Evolutionary conservation across 2,113 vertebrate species (phyloP), one percentile per base, ranked within the genome.

Genomic region (Ovibos moschatus): DNA sequence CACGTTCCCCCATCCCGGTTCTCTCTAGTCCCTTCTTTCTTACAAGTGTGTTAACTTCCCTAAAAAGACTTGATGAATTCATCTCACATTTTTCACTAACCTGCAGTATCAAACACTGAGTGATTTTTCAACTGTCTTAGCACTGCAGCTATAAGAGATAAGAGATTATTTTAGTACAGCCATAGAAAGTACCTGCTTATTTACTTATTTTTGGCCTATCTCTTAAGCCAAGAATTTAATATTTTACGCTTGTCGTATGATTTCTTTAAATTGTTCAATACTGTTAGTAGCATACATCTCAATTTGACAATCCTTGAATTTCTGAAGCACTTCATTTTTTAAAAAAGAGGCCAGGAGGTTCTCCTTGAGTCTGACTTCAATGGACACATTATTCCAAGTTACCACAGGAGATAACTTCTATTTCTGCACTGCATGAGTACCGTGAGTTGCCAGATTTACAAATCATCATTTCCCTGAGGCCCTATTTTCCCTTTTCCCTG

Each of bases 51-150:
- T 96, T 67, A 60, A 74, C 45, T 87, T 74, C 8, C 47, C 17
- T 64, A 78, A 97, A 92, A 51, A 96, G 50, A 76, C 23, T 36
- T 82, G 84, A 47, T 28, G 81, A 93, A 89, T 90, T 96, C 28
- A 87, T 53, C 28, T 89, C 79, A 89, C 45, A 58, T 86, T 62
- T 82, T 96, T 92, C 93, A 82, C 79, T 57, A 88, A 76, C 43
- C 30, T 94, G n/a, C 40, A 94, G 71, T 64, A 87, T 95, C 62
- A 97, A 95, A 96, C n/a, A 74, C 19, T 58, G 36, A 83, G 58
- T 87, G 84, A 90, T 90, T 96, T 97, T 95, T 97, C 62, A 81
- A 30, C 74, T 90, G 0, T 76, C 83, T 95, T 67, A 94, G 57
- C 43, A 11, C 57, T n/a, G 50, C 15, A 89, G 83, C 71, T 89